Conservation (phyloP, 2,888 invertebrate genomes). For the Steinernema scapterisci region DNA sequence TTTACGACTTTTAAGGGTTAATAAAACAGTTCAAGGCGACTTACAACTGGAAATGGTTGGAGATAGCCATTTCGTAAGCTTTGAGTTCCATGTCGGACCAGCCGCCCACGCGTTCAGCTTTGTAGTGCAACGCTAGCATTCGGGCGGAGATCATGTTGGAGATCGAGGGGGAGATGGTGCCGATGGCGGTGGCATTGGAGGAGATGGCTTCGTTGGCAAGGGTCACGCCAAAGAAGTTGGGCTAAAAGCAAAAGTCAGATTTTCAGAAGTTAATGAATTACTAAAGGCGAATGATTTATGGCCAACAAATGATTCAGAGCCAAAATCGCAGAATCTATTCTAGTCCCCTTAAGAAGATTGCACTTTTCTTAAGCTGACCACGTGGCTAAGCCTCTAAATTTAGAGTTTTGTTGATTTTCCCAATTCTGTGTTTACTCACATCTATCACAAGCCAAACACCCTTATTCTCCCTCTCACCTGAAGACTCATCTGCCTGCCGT, state of each 20-base stretch:
- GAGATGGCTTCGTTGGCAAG: constrained; percentile 39
- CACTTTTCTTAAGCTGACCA: too few species aligned
- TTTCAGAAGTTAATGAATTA: too few species aligned
- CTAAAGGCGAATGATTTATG: too few species aligned
- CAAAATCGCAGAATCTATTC: too few species aligned
- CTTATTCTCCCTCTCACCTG: constrained; percentile 6
- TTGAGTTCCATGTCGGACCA: constrained; percentile 59
- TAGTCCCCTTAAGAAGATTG: too few species aligned
- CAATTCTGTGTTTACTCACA: too few species aligned
- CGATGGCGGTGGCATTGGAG: background rate
- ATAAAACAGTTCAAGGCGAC: background rate
- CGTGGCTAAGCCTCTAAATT: too few species aligned
- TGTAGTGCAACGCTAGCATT: constrained; percentile 55
- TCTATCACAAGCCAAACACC: constrained; percentile 6
- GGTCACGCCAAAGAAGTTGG: constrained; percentile 56
- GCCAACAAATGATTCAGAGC: too few species aligned
- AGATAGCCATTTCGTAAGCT: constrained; percentile 57
- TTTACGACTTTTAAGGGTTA: too few species aligned
- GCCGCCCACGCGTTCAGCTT: constrained; percentile 58
- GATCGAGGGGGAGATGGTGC: background rate
- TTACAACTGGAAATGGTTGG: constrained; percentile 58
- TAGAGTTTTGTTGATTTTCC: too few species aligned
- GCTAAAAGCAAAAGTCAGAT: constrained; percentile 39
- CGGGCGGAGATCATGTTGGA: constrained; percentile 21
- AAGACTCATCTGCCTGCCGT: constrained; percentile 39